Evolutionary conservation across 2,113 vertebrate genomes (phyloP).

Genomic region (Machaerirhynchus nigripectus): DNA sequence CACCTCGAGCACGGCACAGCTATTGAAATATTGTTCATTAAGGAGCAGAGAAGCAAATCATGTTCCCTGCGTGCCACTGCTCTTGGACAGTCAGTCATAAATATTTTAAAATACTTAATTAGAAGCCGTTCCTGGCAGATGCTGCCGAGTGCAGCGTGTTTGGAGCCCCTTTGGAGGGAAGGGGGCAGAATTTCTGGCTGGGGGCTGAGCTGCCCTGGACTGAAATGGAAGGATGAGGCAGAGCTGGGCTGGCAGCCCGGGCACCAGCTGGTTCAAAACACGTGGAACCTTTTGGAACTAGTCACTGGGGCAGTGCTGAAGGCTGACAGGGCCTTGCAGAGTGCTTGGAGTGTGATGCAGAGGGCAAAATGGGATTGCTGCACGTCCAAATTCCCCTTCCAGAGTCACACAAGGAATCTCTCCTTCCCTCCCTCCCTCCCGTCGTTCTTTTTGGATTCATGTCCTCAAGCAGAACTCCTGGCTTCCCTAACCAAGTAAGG

Average conservation of each 20-base stretch:
- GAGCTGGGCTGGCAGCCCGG: conserved; percentile 37
- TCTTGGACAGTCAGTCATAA: neutral
- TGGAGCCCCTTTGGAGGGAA: neutral
- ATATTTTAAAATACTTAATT: neutral
- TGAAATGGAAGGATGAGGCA: neutral
- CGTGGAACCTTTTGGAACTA: neutral
- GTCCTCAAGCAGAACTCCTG: neutral
- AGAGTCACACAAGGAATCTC: neutral
- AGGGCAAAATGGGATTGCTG: neutral
- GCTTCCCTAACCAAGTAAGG: neutral
- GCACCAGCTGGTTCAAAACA: neutral
- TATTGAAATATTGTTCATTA: neutral
- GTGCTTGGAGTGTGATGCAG: neutral
- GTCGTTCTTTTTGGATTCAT: rapidly evolving
- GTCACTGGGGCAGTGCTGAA: neutral
- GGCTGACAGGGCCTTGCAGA: neutral
- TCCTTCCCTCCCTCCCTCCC: neutral
- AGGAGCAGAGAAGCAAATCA: neutral
- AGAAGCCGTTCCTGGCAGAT: neutral
- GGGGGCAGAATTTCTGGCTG: neutral
- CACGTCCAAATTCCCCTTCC: neutral
- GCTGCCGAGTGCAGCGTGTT: neutral
- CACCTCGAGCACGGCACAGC: neutral
- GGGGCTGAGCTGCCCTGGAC: neutral
- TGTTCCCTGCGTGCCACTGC: neutral